These are phyloP conservation scores for honey bee (Apis mellifera) DNA, from an alignment of 1,140 invertebrate genomes.

Conservation along the genomic window DNA sequence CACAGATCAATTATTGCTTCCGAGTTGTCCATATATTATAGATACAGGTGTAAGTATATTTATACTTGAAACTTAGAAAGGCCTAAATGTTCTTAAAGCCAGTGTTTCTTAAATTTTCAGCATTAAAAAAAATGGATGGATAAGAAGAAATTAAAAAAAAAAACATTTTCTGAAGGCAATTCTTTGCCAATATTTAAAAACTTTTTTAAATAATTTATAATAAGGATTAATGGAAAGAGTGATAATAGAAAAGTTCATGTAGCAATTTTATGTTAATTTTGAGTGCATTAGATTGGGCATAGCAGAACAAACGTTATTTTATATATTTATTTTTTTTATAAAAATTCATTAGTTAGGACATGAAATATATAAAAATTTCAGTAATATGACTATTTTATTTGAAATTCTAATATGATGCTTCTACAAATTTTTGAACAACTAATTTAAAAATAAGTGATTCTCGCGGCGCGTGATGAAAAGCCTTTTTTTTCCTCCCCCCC, in stretches of 20 bases:
- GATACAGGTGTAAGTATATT: slow-evolving; percentile 46
- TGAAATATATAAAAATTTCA: background rate
- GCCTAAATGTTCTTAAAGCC: slow-evolving; percentile 41
- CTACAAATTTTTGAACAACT: background rate
- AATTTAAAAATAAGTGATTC: slow-evolving; percentile 3
- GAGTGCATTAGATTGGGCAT: background rate
- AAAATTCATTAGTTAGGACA: background rate
- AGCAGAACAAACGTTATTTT: background rate
- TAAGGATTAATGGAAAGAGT: background rate
- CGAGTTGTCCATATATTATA: slow-evolving; percentile 36
- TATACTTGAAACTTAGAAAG: slow-evolving; percentile 41
- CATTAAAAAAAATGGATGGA: slow-evolving; percentile 13
- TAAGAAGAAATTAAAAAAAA: slow-evolving; percentile 1
- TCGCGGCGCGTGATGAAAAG: slow-evolving; percentile 48
- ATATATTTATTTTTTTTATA: background rate
- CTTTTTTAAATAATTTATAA: background rate
- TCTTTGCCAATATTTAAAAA: slow-evolving; percentile 7
- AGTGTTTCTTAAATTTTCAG: slow-evolving; percentile 43
- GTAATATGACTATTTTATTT: background rate
- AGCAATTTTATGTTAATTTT: background rate
- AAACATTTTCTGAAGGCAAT: slow-evolving; percentile 6
- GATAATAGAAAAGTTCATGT: background rate
- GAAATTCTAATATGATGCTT: background rate
- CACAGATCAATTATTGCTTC: slow-evolving; percentile 36
- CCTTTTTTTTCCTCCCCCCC: slow-evolving; percentile 21